Percentiles rank a stretch among this genome's conserved stretches.
Evolutionary conservation across 2,888 invertebrate species (phyloP).

Genomic region (Mesoligia furuncula): DNA sequence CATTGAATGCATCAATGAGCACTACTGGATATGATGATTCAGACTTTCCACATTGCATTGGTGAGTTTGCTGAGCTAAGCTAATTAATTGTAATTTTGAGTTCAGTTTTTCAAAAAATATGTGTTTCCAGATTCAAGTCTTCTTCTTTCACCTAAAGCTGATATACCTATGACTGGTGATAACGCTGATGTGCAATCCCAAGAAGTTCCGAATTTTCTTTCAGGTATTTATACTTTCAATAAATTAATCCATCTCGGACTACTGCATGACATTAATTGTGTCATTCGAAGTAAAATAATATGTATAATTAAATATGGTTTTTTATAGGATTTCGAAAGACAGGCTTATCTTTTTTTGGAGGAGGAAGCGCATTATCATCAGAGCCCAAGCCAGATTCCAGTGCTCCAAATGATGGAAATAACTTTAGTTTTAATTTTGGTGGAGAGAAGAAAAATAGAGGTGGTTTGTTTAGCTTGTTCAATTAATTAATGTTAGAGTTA

Average conservation of each 20-base stretch:
- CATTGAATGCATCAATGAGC: slow-evolving; percentile 80
- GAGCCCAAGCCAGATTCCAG: slow-evolving; percentile 72
- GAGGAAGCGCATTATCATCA: slow-evolving; percentile 69
- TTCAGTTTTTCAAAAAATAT: background rate
- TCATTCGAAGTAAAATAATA: background rate
- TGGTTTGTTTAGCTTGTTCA: slow-evolving; percentile 84
- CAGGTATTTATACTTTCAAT: slow-evolving; percentile 72
- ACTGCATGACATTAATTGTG: background rate
- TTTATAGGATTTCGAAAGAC: slow-evolving; percentile 81
- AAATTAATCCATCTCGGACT: background rate
- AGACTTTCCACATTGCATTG: slow-evolving; percentile 82
- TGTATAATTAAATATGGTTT: background rate
- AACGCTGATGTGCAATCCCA: slow-evolving; percentile 75
- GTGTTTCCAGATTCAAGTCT: slow-evolving; percentile 81
- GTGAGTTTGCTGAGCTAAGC: slow-evolving; percentile 64
- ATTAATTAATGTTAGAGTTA: slow-evolving; percentile 34
- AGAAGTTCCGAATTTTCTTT: slow-evolving; percentile 83
- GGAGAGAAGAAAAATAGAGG: slow-evolving; percentile 81
- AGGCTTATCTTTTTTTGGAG: slow-evolving; percentile 82
- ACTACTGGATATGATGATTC: slow-evolving; percentile 82
- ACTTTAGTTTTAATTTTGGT: slow-evolving; percentile 84
- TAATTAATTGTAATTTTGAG: background rate
- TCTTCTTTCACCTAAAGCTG: slow-evolving; percentile 84
- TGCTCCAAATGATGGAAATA: slow-evolving; percentile 69
- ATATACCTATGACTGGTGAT: slow-evolving; percentile 71